Conservation (phyloP, 2,888 invertebrate species). For the Pimpla rufipes region DNA sequence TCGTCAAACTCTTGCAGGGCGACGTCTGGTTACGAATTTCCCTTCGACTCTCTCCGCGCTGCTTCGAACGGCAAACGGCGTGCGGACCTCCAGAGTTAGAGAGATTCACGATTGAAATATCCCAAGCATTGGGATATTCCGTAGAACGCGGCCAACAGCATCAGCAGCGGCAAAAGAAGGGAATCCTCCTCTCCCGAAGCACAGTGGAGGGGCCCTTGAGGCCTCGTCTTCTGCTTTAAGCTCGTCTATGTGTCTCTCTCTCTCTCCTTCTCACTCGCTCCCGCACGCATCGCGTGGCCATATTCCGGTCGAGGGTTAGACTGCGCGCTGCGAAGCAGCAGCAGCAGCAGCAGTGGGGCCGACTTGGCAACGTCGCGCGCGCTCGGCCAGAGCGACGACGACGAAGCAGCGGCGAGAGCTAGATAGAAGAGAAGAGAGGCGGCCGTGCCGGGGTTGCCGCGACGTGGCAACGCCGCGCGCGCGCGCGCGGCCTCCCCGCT, state of each 20-base stretch:
- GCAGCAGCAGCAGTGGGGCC: slow-evolving; percentile 56
- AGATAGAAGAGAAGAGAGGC: background rate
- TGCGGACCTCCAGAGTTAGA: background rate
- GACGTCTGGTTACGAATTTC: slow-evolving; percentile 1
- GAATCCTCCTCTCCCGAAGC: slow-evolving; percentile 16
- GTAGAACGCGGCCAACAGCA: background rate
- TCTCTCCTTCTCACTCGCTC: slow-evolving; percentile 40
- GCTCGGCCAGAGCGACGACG: background rate
- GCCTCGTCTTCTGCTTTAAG: slow-evolving; percentile 62
- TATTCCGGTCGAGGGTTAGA: slow-evolving; percentile 63
- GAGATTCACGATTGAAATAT: slow-evolving; percentile 14
- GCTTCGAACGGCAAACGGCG: no score
- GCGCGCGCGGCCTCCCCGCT: slow-evolving; percentile 74
- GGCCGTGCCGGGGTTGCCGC: slow-evolving; percentile 5
- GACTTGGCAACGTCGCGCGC: slow-evolving; percentile 74
- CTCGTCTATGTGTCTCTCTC: slow-evolving; percentile 35
- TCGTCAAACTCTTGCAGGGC: no score
- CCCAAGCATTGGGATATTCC: background rate
- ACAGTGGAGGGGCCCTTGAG: slow-evolving; percentile 57
- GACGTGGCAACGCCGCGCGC: slow-evolving; percentile 78
- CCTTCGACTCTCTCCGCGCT: background rate
- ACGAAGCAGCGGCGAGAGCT: no score
- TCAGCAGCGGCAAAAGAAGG: slow-evolving; percentile 4
- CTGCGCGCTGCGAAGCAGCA: slow-evolving; percentile 47
- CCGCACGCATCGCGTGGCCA: slow-evolving; percentile 10